Percentiles rank a stretch among this genome's conserved stretches.
These are phyloP conservation scores for Megamerina dolium DNA, from an alignment of 2,888 invertebrate species.

Conservation along the genomic window DNA sequence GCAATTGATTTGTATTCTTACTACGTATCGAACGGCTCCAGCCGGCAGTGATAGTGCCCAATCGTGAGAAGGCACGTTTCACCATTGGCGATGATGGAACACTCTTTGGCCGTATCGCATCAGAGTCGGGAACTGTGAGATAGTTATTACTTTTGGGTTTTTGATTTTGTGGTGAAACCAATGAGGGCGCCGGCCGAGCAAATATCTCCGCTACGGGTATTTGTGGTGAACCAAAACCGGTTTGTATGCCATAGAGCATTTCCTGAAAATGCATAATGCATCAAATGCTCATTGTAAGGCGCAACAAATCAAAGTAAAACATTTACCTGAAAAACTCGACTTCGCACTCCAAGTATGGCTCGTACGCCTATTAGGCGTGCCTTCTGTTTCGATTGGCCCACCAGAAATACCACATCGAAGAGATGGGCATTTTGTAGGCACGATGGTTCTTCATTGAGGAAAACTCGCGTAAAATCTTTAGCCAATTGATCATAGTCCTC, in stretches of 20 bases:
- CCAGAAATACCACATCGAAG: slow-evolving; percentile 86
- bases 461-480: slow-evolving; percentile 85
- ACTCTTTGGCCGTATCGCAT: slow-evolving; percentile 80
- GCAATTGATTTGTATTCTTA: slow-evolving; percentile 74
- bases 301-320: too few relatives aligned
- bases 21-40: slow-evolving; percentile 85
- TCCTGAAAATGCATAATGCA: slow-evolving; percentile 89
- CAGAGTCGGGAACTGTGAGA: slow-evolving; percentile 84
- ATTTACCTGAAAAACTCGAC: slow-evolving; percentile 59
- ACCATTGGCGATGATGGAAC: slow-evolving; percentile 93
- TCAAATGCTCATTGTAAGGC: too few relatives aligned
- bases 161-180: slow-evolving; percentile 79
- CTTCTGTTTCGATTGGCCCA: slow-evolving; percentile 88
- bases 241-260: slow-evolving; percentile 91
- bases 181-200: slow-evolving; percentile 77
- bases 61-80: slow-evolving; percentile 82
- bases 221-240: slow-evolving; percentile 88
- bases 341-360: slow-evolving; percentile 84
- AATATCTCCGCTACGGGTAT: slow-evolving; percentile 85
- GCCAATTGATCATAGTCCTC: slow-evolving; percentile 92
- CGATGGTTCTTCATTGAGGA: slow-evolving; percentile 78
- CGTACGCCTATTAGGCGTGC: slow-evolving; percentile 84
- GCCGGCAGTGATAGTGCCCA: slow-evolving; percentile 84
- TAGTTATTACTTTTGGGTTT: slow-evolving; percentile 89
- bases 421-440: slow-evolving; percentile 71